phyloP scores from a whole-genome alignment of 2,113 vertebrate genomes.

The Pygoscelis antarcticus region DNA sequence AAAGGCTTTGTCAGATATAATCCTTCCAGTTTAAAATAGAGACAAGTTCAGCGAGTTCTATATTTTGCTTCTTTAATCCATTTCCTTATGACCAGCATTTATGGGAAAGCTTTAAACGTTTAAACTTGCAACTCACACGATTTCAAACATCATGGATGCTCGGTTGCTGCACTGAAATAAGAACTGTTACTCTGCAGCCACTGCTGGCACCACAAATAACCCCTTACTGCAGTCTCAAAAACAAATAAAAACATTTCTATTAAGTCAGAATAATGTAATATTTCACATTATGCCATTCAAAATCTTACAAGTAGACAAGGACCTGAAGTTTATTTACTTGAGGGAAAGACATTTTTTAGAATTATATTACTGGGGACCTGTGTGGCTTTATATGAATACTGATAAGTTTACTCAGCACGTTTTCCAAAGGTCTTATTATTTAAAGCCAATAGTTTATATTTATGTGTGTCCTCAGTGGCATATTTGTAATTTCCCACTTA shows the following conservation, averaged over 20 bases:
- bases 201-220: background rate
- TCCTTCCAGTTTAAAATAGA: constrained; percentile 63
- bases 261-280: background rate
- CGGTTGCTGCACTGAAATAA: background rate
- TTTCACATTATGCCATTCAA: background rate
- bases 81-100: constrained; percentile 67
- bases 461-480: background rate
- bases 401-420: background rate
- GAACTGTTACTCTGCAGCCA: background rate
- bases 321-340: background rate
- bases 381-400: background rate
- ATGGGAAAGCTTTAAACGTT: constrained; percentile 58
- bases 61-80: constrained; percentile 66
- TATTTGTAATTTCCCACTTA: background rate
- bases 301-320: background rate
- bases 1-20: constrained; percentile 52
- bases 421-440: background rate
- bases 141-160: constrained; percentile 1
- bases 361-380: background rate
- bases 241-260: background rate
- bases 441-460: background rate
- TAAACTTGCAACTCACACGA: constrained; percentile 30
- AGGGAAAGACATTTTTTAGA: background rate
- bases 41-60: constrained; percentile 64
- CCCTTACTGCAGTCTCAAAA: background rate